These are phyloP conservation scores for Pseudopodoces humilis DNA, from an alignment of 2,113 vertebrate species.

Conservation along the genomic window DNA sequence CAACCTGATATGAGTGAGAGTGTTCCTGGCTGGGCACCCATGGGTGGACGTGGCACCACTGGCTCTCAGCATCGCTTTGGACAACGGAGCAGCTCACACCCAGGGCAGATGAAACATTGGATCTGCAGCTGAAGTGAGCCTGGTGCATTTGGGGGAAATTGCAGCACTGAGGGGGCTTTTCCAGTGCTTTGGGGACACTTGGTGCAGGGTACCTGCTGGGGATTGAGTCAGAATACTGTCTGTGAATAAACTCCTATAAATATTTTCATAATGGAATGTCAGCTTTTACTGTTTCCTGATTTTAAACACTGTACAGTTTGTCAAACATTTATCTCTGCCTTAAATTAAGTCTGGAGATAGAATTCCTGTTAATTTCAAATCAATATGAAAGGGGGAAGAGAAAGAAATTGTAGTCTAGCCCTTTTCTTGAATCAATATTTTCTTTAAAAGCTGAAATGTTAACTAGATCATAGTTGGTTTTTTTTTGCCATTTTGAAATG, in stretches of 20 bases:
- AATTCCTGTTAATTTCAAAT: conserved; percentile 55
- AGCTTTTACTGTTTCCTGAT: conserved; percentile 20
- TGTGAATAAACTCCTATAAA: not conserved
- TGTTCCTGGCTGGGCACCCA: not conserved
- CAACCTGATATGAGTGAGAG: too few relatives aligned
- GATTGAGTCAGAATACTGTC: not conserved
- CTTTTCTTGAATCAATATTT: conserved; percentile 41
- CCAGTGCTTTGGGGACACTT: not conserved
- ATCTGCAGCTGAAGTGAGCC: not conserved
- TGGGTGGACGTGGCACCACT: accelerated
- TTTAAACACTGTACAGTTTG: conserved; percentile 6
- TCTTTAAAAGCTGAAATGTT: conserved; percentile 46
- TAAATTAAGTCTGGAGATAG: conserved; percentile 23
- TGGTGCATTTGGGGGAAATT: not conserved
- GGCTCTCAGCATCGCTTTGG: not conserved
- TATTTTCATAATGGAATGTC: not conserved
- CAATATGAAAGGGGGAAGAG: not conserved
- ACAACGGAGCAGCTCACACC: accelerated
- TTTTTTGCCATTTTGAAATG: conserved; percentile 39
- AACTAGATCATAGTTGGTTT: not conserved
- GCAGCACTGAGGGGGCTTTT: not conserved
- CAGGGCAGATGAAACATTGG: not conserved
- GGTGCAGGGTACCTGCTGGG: not conserved
- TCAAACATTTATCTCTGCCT: conserved; percentile 7
- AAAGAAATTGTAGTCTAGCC: conserved; percentile 15